phyloP scores from a whole-genome alignment of 2,888 invertebrate species.

The Zygaena filipendulae region DNA sequence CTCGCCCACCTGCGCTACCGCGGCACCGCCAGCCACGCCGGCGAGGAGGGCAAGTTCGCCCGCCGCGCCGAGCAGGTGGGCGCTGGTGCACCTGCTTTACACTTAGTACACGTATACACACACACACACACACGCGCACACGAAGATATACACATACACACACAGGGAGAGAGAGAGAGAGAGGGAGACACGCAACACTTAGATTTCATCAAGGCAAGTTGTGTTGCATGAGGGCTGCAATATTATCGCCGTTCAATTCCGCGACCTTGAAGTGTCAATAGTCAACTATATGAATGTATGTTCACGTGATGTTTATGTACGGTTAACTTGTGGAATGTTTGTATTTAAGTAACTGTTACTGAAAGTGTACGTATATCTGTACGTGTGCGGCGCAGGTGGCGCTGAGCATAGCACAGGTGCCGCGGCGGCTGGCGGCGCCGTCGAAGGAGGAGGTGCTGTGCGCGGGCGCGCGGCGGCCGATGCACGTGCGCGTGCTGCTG shows the following conservation, averaged over 20 bases:
- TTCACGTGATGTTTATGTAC: no score
- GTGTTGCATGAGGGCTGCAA: no score
- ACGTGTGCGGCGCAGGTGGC: constrained; percentile 43
- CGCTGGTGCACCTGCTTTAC: neutral
- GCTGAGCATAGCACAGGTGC: constrained; percentile 58
- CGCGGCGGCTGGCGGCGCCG: constrained; percentile 89
- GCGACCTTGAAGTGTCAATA: no score
- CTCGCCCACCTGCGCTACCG: constrained; percentile 91
- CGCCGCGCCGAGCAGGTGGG: constrained; percentile 87
- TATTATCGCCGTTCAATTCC: no score
- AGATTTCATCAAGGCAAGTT: no score
- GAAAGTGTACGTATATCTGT: no score
- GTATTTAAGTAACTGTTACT: no score
- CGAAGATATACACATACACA: constrained; percentile 1
- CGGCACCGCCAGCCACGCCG: constrained; percentile 83
- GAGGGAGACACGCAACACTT: no score
- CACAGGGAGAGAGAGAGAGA: no score
- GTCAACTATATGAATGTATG: no score
- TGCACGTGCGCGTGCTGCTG: constrained; percentile 91
- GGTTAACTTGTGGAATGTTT: no score
- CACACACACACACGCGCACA: neutral
- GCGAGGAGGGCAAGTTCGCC: constrained; percentile 95
- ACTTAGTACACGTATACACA: no score
- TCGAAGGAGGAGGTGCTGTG: constrained; percentile 93
- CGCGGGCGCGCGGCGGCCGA: constrained; percentile 89